A percentile compares a stretch with the other conserved stretches of the same genome.
Conservation (phyloP, 2,797 vertebrate genomes). For the Sebastes iracundus region DNA sequence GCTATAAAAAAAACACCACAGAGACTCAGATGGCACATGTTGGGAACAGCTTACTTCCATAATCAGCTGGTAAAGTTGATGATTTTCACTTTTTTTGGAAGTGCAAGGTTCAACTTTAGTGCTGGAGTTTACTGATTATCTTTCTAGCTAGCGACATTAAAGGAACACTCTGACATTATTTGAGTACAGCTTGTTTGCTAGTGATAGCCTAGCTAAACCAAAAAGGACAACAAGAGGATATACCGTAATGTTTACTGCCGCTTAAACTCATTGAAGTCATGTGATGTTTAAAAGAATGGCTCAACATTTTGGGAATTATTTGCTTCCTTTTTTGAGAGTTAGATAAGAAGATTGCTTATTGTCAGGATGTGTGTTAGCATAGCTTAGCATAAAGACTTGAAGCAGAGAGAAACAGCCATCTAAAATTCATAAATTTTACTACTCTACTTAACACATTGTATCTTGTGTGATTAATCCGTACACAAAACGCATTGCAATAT, state of each 20-base stretch:
- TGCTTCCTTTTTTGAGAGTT: not conserved
- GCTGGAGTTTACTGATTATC: not conserved
- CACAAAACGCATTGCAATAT: not conserved
- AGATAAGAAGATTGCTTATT: not conserved
- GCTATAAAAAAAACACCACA: conserved; percentile 1
- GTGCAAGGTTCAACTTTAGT: not conserved
- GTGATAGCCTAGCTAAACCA: not conserved
- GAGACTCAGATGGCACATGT: not conserved
- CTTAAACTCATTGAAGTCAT: not conserved
- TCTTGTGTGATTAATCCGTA: not conserved
- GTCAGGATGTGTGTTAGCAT: not conserved
- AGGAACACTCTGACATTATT: not conserved
- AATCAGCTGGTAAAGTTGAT: not conserved
- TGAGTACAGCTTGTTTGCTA: not conserved
- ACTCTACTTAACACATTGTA: not conserved
- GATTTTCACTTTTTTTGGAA: not conserved
- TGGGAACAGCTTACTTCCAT: not conserved
- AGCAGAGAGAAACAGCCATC: not conserved
- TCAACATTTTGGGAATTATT: not conserved
- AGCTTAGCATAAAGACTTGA: not conserved
- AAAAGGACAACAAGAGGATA: not conserved
- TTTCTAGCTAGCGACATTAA: not conserved
- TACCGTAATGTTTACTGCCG: not conserved
- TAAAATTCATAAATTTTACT: not conserved
- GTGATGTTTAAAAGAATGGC: not conserved